Base-by-base conservation (phyloP, 2,888 invertebrate species). In the Aspidapion aeneum region DNA sequence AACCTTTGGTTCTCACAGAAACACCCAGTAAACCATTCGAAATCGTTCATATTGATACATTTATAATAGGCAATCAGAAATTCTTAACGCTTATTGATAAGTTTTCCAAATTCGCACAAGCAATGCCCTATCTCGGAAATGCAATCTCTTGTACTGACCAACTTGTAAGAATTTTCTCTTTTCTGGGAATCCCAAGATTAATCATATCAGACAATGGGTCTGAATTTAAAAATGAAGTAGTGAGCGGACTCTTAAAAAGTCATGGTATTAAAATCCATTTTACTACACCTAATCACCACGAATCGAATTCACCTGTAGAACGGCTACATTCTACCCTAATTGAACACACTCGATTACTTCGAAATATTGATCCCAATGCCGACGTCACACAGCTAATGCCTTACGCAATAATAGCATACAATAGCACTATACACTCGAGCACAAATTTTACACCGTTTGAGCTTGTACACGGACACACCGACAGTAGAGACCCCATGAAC, bases 241-340 rank as follows among this genome's bases (percentile, higher is more conserved):
- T 61, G 19, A 55, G 22, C 55, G 18, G 22, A n/a, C 58, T 58
- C 18, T 21, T 58, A 51, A 12, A 51, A 51, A 12, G 52, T 16
- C 58, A 58, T 51, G 51, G 51, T n/a, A 21, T 58, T 16, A 58
- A 49, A 58, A 58, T 58, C 7, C 58, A 57, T 57, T 57, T 57
- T 57, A 57, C 54, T 9, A 54, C 54, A 54, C 54, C 54, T 54
- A n/a, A 54, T 17, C 54, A 54, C 57, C 57, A 57, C 17, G 60
- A 60, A 58, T 60, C 60, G 18, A 60, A 60, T 57, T 59, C 35
- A 5, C 58, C 61, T n/a, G 61, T 61, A 19, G 56, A 61, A 58
- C 56, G 60, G 9, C 19, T 60, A 9, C 56, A 57, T 56, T 60
- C 60, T 2, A 60, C 60, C 19, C 21, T 58, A 5, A 58, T 58